These are phyloP conservation scores for Clamator glandarius DNA, from an alignment of 2,797 vertebrate genomes.

Conservation along the genomic window DNA sequence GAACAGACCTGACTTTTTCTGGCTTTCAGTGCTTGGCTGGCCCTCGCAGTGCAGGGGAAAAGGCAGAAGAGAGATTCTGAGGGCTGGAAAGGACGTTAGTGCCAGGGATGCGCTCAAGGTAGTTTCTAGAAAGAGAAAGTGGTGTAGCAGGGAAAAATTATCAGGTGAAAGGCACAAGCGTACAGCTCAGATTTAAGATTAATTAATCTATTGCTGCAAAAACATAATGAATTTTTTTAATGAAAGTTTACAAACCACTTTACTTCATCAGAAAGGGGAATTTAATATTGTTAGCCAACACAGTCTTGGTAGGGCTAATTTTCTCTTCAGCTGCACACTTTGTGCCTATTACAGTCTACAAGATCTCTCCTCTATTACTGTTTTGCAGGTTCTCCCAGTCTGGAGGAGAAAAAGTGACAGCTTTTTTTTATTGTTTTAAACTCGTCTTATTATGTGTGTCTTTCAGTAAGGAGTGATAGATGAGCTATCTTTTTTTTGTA, in stretches of 20 bases:
- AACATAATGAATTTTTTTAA: background rate
- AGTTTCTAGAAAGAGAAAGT: background rate
- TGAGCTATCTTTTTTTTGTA: conserved; percentile 13
- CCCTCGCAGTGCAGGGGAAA: background rate
- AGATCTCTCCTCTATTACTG: conserved; percentile 8
- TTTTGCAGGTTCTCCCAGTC: background rate
- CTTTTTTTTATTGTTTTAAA: conserved; percentile 36
- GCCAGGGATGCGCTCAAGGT: background rate
- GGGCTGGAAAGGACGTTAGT: background rate
- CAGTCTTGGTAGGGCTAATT: background rate
- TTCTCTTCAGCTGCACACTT: background rate
- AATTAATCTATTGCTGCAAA: conserved; percentile 32
- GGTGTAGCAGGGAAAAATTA: background rate
- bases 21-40: background rate
- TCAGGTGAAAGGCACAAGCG: background rate
- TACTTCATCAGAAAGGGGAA: background rate
- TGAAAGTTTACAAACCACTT: background rate
- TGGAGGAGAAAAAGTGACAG: background rate
- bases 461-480: conserved; percentile 23
- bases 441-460: background rate
- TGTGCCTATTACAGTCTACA: background rate
- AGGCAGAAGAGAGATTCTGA: rapidly evolving
- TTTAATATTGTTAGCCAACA: background rate
- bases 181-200: background rate
- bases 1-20: background rate